Evolutionary conservation across 2,113 vertebrate species (phyloP), one percentile per base, ranked within the genome.

Genomic region (Grammatotria lemairii): DNA sequence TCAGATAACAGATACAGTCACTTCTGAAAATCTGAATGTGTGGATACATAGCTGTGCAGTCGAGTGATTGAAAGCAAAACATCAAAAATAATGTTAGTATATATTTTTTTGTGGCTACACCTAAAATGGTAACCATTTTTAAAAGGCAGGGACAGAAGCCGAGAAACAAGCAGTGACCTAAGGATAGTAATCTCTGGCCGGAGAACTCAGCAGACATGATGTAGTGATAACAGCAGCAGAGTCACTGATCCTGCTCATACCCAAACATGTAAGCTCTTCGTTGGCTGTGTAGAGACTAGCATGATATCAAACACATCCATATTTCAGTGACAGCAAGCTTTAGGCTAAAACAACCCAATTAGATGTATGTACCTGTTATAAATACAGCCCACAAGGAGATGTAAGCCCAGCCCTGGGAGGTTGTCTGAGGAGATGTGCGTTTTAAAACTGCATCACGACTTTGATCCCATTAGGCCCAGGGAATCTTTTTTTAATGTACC

Each of bases 221-320:
- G 82, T 65, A 11, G 82, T 45, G 92, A 93, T 92, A 93, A 87
- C 70, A 28, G 65, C 73, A 28, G 87, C 84, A 80, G 83, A 90
- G 51, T 85, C 91, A 94, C 87, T 91, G 94, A 94, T 95, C 83
- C 82, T 28, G 85, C 70, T 90, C 91, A 89, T 82, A 88, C 80
- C 87, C 79, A 85, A 92, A 92, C 92, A 81, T 85, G 92, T 83
- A 86, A 88, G 82, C 58, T 85, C 86, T 57, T 88, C 9, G 4
- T 80, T 54, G 83, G 84, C 87, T 82, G 35, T 31, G 92, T 86
- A 75, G 81, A 31, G 78, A 58, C 86, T 26, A 86, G 80, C 31
- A 89, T 90, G 21, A 89, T 90, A 92, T 96, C 91, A 96, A 94
- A 92, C 86, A 11, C 94, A 86, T 91, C 92, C 93, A 96, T 96